phyloP scores from a whole-genome alignment of 2,888 invertebrate genomes.

The Campoletis raptor region DNA sequence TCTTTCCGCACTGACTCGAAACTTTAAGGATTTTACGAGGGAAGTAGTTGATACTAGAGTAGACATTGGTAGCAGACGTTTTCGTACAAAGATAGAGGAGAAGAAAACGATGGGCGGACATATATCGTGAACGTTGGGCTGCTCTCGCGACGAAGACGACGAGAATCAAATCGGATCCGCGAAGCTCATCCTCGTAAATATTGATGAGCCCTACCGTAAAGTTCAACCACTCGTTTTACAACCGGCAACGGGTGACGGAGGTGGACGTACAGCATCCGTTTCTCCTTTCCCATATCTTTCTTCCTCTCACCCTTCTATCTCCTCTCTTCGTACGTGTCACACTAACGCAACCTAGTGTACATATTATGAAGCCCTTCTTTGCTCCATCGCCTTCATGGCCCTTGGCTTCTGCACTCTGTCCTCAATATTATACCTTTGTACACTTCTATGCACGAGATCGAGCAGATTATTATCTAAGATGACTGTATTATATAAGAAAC shows the following conservation, averaged over 20 bases:
- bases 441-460: conserved; percentile 19
- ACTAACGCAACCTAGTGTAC: conserved; percentile 48
- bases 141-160: conserved; percentile 52
- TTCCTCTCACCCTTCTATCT: conserved; percentile 20
- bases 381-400: conserved; percentile 37
- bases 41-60: conserved; percentile 61
- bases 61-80: conserved; percentile 65
- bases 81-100: conserved; percentile 62
- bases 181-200: conserved; percentile 75
- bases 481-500: conserved; percentile 10
- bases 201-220: conserved; percentile 75
- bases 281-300: conserved; percentile 65
- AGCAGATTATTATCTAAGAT: conserved; percentile 47
- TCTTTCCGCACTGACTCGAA: conserved; percentile 58
- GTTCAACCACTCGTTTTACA: conserved; percentile 76
- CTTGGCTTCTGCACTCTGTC: conserved; percentile 29
- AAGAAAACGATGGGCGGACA: conserved; percentile 29
- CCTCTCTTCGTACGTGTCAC: conserved; percentile 57
- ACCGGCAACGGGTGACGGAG: conserved; percentile 66
- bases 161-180: conserved; percentile 74
- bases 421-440: conserved; percentile 43
- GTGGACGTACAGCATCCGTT: conserved; percentile 68
- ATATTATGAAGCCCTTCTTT: conserved; percentile 58
- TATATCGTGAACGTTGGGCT: conserved; percentile 57
- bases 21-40: conserved; percentile 70